These are phyloP conservation scores for Pristionchus japonicus DNA, from an alignment of 2,888 invertebrate genomes.

Conservation along the genomic window DNA sequence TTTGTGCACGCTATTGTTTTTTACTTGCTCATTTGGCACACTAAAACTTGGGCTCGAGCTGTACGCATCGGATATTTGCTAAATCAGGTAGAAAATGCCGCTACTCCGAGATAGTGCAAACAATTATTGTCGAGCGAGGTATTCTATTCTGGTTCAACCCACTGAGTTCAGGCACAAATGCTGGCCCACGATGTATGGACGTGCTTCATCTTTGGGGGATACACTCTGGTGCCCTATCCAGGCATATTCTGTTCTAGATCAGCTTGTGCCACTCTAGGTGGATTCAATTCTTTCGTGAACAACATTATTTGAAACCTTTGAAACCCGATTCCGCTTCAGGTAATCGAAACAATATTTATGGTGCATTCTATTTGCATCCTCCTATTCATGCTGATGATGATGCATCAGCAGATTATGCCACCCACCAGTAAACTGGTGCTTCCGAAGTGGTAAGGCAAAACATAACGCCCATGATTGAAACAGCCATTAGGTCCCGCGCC, in stretches of 20 bases:
- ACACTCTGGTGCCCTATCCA: background rate
- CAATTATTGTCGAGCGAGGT: no score
- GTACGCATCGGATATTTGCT: background rate
- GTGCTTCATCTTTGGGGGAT: background rate
- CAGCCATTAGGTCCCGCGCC: background rate
- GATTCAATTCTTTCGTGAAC: background rate
- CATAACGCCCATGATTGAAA: background rate
- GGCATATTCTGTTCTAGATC: background rate
- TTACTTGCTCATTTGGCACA: background rate
- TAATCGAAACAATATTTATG: background rate
- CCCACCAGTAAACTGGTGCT: background rate
- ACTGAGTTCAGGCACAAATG: background rate
- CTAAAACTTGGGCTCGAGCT: background rate
- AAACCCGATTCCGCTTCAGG: background rate
- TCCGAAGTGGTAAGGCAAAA: background rate
- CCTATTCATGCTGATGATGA: background rate
- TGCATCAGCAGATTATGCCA: slow-evolving; percentile 14
- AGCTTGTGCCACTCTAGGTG: background rate
- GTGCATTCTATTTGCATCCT: background rate
- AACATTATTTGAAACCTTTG: background rate
- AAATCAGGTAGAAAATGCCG: no score
- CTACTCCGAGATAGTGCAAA: no score
- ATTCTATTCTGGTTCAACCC: no score
- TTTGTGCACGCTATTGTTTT: background rate
- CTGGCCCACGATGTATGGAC: slow-evolving; percentile 1